phyloP scores from a whole-genome alignment of 2,888 invertebrate genomes.

The Zhengitettix transpicula region DNA sequence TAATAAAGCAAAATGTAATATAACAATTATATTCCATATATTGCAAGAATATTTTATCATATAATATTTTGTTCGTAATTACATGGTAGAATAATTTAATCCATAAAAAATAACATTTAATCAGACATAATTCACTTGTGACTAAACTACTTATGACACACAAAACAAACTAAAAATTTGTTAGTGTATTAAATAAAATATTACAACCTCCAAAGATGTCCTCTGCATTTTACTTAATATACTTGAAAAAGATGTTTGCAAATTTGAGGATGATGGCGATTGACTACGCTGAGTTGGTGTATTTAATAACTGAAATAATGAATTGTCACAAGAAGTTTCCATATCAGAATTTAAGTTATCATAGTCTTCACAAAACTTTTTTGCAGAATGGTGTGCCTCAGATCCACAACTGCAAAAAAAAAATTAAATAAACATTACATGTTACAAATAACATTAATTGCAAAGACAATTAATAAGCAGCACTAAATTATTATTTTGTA shows the following conservation, averaged over 20 bases:
- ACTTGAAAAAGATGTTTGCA: slow-evolving; percentile 20
- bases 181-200: not conserved
- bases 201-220: slow-evolving; percentile 5
- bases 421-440: not conserved
- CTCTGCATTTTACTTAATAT: slow-evolving; percentile 18
- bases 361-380: not conserved
- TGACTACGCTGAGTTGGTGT: slow-evolving; percentile 19
- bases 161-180: not conserved
- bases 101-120: no score
- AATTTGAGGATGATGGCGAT: not conserved
- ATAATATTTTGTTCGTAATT: no score
- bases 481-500: no score
- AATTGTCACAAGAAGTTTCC: slow-evolving; percentile 34
- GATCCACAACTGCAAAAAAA: not conserved
- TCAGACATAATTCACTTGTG: no score
- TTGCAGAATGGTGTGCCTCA: not conserved
- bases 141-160: no score
- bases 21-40: no score
- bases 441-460: not conserved
- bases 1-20: no score
- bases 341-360: not conserved
- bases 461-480: not conserved
- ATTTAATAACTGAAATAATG: slow-evolving; percentile 32
- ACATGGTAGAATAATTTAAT: no score
- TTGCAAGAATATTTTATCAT: no score